These are phyloP conservation scores for Spongilla lacustris DNA, from an alignment of 37 sponge, comb jelly and placozoan genomes.

Conservation along the genomic window DNA sequence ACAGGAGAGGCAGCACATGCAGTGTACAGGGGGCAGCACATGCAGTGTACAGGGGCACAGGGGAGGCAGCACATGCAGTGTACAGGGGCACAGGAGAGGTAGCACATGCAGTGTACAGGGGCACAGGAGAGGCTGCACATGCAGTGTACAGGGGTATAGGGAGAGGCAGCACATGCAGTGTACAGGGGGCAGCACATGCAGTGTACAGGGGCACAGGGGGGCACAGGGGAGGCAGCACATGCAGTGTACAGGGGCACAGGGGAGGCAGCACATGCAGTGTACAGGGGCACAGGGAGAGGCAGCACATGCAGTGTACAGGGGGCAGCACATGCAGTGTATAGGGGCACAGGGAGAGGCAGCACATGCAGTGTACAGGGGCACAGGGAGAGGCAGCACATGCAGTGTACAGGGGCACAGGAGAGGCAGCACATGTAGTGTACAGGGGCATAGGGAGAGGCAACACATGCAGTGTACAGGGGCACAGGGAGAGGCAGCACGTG, in stretches of 20 bases:
- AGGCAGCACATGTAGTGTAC: no score
- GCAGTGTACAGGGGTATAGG: neutral
- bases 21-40: neutral
- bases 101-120: neutral
- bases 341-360: no score
- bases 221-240: conserved; percentile 36
- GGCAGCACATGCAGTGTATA: conserved; percentile 45
- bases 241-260: neutral
- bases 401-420: neutral
- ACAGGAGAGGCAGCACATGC: neutral
- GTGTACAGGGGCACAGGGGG: no score
- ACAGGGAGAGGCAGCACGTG: neutral
- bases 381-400: conserved; percentile 63
- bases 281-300: no score
- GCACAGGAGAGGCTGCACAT: neutral
- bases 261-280: conserved; percentile 42
- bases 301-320: no score
- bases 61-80: conserved; percentile 61
- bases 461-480: neutral
- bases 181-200: conserved; percentile 61
- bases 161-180: no score
- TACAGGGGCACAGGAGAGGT: no score
- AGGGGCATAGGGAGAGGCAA: no score
- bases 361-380: no score
- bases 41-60: neutral